Conservation (phyloP, 2,888 invertebrate genomes). For the Glomeris marginata region DNA sequence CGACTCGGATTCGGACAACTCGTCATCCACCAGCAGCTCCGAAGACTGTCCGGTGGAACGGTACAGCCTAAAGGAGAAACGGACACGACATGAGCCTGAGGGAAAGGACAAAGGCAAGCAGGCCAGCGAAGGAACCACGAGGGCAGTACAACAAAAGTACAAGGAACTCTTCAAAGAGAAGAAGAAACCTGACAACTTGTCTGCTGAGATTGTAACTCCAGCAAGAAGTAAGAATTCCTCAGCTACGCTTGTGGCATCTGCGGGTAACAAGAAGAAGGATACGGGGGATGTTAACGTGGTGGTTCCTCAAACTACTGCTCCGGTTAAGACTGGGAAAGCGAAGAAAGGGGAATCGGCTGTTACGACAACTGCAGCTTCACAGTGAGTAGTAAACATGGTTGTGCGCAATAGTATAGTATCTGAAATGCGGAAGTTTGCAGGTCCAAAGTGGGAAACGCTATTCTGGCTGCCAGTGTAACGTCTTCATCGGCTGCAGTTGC, state of each 20-base stretch:
- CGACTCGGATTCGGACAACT: background rate
- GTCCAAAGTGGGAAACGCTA: no score
- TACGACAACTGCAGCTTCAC: no score
- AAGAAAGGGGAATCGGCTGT: no score
- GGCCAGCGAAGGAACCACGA: background rate
- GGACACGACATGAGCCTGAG: slow-evolving; percentile 17
- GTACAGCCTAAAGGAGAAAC: slow-evolving; percentile 17
- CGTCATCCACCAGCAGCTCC: background rate
- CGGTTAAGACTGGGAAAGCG: no score
- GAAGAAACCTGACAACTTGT: background rate
- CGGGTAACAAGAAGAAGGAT: slow-evolving; percentile 1
- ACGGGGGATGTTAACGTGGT: no score
- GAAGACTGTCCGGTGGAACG: background rate
- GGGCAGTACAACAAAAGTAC: background rate
- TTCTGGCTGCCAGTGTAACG: slow-evolving; percentile 8
- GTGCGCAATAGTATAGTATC: no score
- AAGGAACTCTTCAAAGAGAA: background rate
- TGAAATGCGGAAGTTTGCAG: no score
- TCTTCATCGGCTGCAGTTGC: slow-evolving; percentile 26
- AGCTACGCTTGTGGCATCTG: background rate
- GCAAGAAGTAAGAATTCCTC: background rate
- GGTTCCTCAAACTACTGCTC: no score
- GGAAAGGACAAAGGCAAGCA: slow-evolving; percentile 16
- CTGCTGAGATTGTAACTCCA: background rate
- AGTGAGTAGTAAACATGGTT: no score